Evolutionary conservation across 2,888 invertebrate species (phyloP).

Genomic region (Dastarcus helophoroides): DNA sequence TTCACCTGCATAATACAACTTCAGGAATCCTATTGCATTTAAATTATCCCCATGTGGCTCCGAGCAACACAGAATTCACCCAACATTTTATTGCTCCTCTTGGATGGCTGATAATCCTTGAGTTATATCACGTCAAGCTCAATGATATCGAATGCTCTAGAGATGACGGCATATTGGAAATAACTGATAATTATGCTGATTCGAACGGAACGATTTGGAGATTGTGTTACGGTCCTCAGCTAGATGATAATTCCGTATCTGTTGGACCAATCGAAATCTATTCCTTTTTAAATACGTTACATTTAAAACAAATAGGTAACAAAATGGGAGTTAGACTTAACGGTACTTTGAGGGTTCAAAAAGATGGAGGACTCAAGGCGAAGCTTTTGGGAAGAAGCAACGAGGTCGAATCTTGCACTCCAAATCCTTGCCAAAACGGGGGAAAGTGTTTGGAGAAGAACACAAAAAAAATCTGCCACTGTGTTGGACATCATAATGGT

Average conservation of each 20-base stretch:
- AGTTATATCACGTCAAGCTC: slow-evolving; percentile 39
- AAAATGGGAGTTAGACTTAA: slow-evolving; percentile 44
- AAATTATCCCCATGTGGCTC: slow-evolving; percentile 46
- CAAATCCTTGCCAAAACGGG: slow-evolving; percentile 61
- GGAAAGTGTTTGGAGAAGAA: slow-evolving; percentile 55
- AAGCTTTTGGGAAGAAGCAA: slow-evolving; percentile 52
- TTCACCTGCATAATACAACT: slow-evolving; percentile 37
- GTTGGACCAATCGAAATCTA: slow-evolving; percentile 46
- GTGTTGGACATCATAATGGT: slow-evolving; percentile 63
- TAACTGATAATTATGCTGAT: slow-evolving; percentile 55
- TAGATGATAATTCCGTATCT: slow-evolving; percentile 28
- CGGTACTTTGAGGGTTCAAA: slow-evolving; percentile 48
- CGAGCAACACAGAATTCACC: slow-evolving; percentile 41
- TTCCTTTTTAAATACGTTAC: slow-evolving; percentile 56
- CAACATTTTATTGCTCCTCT: slow-evolving; percentile 47
- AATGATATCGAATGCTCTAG: slow-evolving; percentile 28
- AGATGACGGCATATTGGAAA: slow-evolving; percentile 11
- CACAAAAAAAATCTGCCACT: slow-evolving; percentile 52
- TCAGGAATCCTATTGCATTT: slow-evolving; percentile 43
- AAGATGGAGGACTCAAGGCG: slow-evolving; percentile 52
- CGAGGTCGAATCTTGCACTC: slow-evolving; percentile 55
- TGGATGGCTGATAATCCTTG: slow-evolving; percentile 41
- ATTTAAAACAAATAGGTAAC: slow-evolving; percentile 43
- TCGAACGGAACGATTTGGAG: slow-evolving; percentile 59
- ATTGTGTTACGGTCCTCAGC: slow-evolving; percentile 41